Evolutionary conservation across 1,140 invertebrate genomes (phyloP), one percentile per base, ranked within the genome.

Genomic region (Drosophila miranda): DNA sequence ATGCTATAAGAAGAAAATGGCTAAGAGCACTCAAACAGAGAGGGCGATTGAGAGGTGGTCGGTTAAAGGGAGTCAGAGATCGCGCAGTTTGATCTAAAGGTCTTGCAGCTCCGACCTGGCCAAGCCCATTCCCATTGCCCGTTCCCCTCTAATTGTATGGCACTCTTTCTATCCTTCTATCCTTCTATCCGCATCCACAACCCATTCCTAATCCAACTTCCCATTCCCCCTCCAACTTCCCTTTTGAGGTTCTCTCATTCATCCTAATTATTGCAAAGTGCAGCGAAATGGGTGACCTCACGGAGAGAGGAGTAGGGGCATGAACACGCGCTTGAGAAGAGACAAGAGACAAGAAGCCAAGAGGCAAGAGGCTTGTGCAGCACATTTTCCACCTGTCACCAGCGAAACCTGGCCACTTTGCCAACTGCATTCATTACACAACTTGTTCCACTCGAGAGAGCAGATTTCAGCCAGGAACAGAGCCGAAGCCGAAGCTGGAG

Each of bases 191-290:
- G 23, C 0, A n/a, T 44, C 43, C 43, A 8, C 7, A 6, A 9
- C 5, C n/a, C 19, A 7, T 28, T 16, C 28, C 4, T 9, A 48
- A 55, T 55, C 49, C 49, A 52, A 26, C 38, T 14, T 14, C 11
- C 28, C 6, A 48, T 28, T 54, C 51, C 34, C 51, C 7, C 2
- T 8, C 3, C 23, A 30, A 30, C 28, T 30, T 30, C 3, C 8
- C 30, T 3, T 30, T 30, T 30, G 30, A 30, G 30, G 8, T 30
- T 14, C 16, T 9, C 43, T 34, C 55, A 74, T 74, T 81, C 34
- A 77, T 81, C 71, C 78, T 77, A 74, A 82, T 81, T 74, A 78
- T 55, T 50, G 63, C 62, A 21, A 70, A 59, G 58, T 63, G 46
- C 26, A 62, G 52, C 16, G n/a, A 9, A 44, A 2, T 7, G 42